phyloP scores from a whole-genome alignment of 2,888 invertebrate genomes.

The Cephalotes varians region DNA sequence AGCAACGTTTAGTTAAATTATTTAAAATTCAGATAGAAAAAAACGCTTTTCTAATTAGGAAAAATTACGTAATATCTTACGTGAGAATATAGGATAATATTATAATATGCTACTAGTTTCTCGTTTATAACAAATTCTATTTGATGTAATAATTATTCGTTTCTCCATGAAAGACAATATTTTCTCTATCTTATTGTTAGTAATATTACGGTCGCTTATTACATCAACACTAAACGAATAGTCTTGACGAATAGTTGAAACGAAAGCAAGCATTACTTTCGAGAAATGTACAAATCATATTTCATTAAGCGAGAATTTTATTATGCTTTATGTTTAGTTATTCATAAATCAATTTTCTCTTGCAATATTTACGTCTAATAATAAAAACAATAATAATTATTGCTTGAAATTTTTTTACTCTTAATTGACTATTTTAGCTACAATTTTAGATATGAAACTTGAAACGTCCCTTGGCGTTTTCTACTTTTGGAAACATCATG shows the following conservation, averaged over 20 bases:
- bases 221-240: conserved; percentile 17
- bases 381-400: not conserved
- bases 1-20: not conserved
- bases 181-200: not conserved
- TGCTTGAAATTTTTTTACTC: not conserved
- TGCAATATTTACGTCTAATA: not conserved
- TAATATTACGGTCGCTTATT: conserved; percentile 23
- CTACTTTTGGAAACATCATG: not conserved
- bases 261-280: not conserved
- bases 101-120: not conserved
- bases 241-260: not conserved
- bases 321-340: conserved; percentile 6
- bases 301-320: conserved; percentile 9
- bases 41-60: not conserved
- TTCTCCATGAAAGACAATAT: not conserved
- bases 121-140: not conserved
- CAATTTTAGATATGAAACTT: not conserved
- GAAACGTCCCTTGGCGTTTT: not conserved
- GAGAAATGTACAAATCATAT: conserved; percentile 12
- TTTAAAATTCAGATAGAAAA: not conserved
- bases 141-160: not conserved
- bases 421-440: not conserved
- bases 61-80: not conserved
- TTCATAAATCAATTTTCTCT: not conserved
- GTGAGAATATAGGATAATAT: not conserved